These are phyloP conservation scores for Chionodraco myersi DNA, from an alignment of 2,113 vertebrate genomes.

Conservation along the genomic window DNA sequence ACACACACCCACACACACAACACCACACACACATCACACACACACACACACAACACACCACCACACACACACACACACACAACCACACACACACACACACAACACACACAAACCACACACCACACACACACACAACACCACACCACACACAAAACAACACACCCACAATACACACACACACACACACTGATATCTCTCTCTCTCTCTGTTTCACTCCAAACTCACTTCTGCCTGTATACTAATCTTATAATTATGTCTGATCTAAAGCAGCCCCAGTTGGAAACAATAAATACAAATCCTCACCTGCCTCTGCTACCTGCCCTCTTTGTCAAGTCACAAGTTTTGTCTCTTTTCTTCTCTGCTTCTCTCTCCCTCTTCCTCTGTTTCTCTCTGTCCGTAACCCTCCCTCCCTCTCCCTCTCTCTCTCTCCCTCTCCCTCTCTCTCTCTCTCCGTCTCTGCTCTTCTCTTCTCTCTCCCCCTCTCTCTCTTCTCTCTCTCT, in stretches of 20 bases:
- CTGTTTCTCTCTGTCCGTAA: constrained; percentile 41
- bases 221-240: constrained; percentile 15
- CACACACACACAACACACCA: constrained; percentile 2
- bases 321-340: constrained; percentile 76
- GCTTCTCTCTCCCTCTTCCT: constrained; percentile 41
- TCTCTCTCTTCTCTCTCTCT: constrained; percentile 35
- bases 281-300: constrained; percentile 63
- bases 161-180: constrained; percentile 5
- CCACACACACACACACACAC: constrained; percentile 2
- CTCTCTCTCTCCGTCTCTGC: constrained; percentile 32
- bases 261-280: not conserved
- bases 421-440: constrained; percentile 42
- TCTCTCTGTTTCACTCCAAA: constrained; percentile 4
- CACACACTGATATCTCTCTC: not conserved
- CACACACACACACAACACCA: constrained; percentile 5
- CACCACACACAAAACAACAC: constrained; percentile 1
- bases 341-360: constrained; percentile 69
- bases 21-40: constrained; percentile 6
- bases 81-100: not conserved
- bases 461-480: constrained; percentile 19
- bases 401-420: constrained; percentile 51
- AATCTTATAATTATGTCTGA: constrained; percentile 22
- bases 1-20: not conserved
- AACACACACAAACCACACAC: constrained; percentile 2
- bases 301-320: constrained; percentile 84